Evolutionary conservation across 2,797 vertebrate genomes (phyloP), one percentile per base, ranked within the genome.

Genomic region (Avahi laniger): DNA sequence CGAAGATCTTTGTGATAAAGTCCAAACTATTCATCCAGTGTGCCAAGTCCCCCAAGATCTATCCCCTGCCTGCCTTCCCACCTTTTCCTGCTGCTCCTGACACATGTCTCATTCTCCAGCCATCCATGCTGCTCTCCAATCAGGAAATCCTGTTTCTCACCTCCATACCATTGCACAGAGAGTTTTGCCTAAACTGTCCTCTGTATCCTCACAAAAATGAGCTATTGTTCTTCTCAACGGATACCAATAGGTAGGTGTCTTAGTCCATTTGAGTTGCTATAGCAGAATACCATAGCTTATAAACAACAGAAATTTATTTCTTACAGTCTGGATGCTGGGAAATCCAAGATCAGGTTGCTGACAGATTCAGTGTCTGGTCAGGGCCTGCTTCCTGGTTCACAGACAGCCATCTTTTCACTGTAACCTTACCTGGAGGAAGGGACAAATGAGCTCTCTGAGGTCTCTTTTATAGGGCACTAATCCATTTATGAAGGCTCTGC

Each of bases 141-240:
- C 24, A 65, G 26, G 17, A 7, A 43, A n/a, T 57, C 50, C 65
- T 70, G 4, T 43, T 73, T 75, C 89, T 91, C 72, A 28, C 38
- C 65, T 86, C 73, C 38, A 0, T 43, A 46, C n/a, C 33, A 24
- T 14, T 17, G n/a, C 4, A 79, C 38, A 63, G 2, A 65, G 15
- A 46, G 11, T 67, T 72, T 48, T 79, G 33, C 43, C 75, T 70
- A 48, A 61, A 59, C n/a, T 33, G 7, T 7, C 17, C 26, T 65
- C 26, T 78, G 94, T n/a, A 38, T 57, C 28, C 10, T 46, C 26
- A 28, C 2, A 46, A 72, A 93, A 46, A 17, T 35, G 30, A 76
- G 28, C 46, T 70, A 35, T 83, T 46, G 8, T 22, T 91, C 35
- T 95, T 63, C 48, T 93, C 38, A 35, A 75, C 65, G n/a, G 50